phyloP scores from a whole-genome alignment of 2,113 vertebrate species.

The Mesitornis unicolor region DNA sequence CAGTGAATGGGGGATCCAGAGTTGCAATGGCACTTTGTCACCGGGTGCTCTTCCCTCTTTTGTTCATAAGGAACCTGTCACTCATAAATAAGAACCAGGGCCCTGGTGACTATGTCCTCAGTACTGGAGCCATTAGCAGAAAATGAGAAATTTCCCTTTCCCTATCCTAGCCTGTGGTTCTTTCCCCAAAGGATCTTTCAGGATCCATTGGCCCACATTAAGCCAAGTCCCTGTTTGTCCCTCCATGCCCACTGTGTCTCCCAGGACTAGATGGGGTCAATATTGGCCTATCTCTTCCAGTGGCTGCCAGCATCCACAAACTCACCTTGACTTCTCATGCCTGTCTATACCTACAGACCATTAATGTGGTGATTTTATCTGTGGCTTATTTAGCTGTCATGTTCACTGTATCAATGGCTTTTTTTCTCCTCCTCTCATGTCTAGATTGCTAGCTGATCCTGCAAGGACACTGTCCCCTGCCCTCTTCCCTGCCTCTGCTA shows the following conservation, averaged over 20 bases:
- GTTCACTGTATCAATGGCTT: neutral
- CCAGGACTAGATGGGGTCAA: neutral
- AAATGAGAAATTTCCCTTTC: neutral
- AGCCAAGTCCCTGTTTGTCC: neutral
- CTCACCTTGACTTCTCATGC: neutral
- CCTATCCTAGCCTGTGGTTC: neutral
- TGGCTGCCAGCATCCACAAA: neutral
- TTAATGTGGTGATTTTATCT: neutral
- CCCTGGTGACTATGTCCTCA: neutral
- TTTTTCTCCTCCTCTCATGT: constrained; percentile 17
- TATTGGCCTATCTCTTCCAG: neutral
- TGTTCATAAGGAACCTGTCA: neutral
- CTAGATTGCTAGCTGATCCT: constrained; percentile 35
- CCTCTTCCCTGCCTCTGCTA: constrained; percentile 20
- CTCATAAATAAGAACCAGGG: neutral
- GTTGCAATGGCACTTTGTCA: neutral
- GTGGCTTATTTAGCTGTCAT: neutral
- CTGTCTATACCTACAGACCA: neutral
- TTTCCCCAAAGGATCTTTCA: neutral
- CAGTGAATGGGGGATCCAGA: neutral
- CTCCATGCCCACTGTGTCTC: neutral
- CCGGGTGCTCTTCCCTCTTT: neutral
- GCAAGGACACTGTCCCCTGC: neutral
- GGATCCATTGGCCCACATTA: neutral
- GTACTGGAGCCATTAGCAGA: neutral